A percentile compares a stretch with the other conserved stretches of the same genome.
phyloP scores from a whole-genome alignment of 2,888 invertebrate species.

The Ernsta delagoae region DNA sequence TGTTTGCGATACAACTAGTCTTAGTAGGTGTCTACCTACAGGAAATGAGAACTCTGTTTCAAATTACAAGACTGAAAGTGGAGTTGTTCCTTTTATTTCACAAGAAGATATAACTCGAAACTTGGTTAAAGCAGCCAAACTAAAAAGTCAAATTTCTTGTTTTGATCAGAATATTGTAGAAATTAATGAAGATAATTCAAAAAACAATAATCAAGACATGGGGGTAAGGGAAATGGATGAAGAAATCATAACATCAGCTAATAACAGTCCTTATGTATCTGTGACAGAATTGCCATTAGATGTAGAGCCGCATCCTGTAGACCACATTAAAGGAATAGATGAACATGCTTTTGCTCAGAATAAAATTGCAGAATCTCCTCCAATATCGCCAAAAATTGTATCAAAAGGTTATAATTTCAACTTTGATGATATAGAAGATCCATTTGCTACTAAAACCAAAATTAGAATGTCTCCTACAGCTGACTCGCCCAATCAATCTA shows the following conservation, averaged over 20 bases:
- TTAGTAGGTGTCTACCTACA: no score
- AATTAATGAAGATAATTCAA: neutral
- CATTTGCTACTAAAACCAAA: slow-evolving; percentile 71
- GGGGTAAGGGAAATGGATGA: slow-evolving; percentile 45
- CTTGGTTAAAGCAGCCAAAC: neutral
- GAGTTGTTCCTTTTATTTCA: neutral
- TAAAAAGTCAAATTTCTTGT: neutral
- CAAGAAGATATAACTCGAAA: neutral
- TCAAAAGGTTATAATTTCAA: slow-evolving; percentile 73
- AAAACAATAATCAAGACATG: slow-evolving; percentile 1
- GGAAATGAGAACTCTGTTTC: neutral
- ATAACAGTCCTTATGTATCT: slow-evolving; percentile 64
- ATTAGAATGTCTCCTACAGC: slow-evolving; percentile 63
- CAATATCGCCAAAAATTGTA: slow-evolving; percentile 62
- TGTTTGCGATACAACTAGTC: neutral
- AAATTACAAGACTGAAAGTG: neutral
- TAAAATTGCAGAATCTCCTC: slow-evolving; percentile 49
- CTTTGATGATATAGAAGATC: slow-evolving; percentile 73
- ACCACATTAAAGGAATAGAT: slow-evolving; percentile 30
- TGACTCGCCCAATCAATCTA: slow-evolving; percentile 37
- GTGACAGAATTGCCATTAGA: slow-evolving; percentile 49
- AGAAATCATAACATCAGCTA: slow-evolving; percentile 60
- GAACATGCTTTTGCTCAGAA: slow-evolving; percentile 44
- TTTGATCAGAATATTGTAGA: neutral
- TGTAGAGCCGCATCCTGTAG: slow-evolving; percentile 37